Percentiles rank a stretch among this genome's conserved stretches.
Evolutionary conservation across 2,113 vertebrate species (phyloP).

Genomic region (Dasypus novemcinctus): DNA sequence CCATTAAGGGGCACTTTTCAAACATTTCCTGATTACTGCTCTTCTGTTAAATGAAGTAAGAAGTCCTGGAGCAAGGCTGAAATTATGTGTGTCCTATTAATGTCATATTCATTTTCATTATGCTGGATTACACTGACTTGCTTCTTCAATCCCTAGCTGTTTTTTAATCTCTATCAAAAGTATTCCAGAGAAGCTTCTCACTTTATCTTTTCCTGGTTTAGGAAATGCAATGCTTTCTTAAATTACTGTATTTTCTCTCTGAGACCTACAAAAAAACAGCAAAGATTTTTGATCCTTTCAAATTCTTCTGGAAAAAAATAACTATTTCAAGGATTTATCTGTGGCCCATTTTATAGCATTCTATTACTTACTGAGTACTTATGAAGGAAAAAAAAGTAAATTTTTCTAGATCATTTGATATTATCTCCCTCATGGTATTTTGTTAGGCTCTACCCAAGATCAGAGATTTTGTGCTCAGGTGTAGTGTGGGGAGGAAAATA

Average conservation of each 20-base stretch:
- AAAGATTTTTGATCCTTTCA: background rate
- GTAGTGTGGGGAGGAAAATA: background rate
- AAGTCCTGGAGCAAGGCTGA: background rate
- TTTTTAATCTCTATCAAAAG: background rate
- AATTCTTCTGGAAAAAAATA: conserved; percentile 8
- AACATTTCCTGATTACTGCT: background rate
- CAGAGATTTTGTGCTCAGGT: background rate
- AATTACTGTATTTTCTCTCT: background rate
- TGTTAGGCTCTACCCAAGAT: background rate
- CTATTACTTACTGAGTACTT: background rate
- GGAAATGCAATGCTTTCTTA: background rate
- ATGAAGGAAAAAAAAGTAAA: background rate
- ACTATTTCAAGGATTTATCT: background rate
- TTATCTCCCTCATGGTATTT: background rate
- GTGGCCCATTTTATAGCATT: background rate
- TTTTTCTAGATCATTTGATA: conserved; percentile 33
- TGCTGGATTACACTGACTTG: background rate
- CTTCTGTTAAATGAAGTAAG: background rate
- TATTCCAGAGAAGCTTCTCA: background rate
- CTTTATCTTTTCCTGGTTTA: background rate
- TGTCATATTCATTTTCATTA: background rate
- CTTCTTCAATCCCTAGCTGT: background rate
- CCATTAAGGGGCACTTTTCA: background rate
- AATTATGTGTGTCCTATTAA: background rate
- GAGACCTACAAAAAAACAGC: background rate